Evolutionary conservation across 2,888 invertebrate species (phyloP), one percentile per base, ranked within the genome.

Genomic region (Spatulosminthurus flaviceps): DNA sequence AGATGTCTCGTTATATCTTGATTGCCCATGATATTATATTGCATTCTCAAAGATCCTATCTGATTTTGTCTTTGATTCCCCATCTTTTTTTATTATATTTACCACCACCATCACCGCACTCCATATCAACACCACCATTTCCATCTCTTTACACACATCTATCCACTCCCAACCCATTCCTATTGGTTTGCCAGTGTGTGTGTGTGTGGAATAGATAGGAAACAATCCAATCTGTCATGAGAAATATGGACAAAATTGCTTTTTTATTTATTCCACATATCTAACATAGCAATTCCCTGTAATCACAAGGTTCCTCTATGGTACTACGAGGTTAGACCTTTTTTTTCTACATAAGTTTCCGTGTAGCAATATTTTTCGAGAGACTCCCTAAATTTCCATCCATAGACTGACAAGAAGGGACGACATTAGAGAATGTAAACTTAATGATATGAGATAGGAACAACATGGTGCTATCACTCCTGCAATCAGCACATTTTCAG

Each of bases 1-100:
- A 22, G 16, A 81, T 74, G 69, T 74, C 79, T 78, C 79, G 79
- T 82, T 82, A 82, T 82, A 82, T 80, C 80, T 82, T 80, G 77
- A 71, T 77, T 78, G 67, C 72, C 61, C 78, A 26, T 34, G 60
- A 71, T 78, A 71, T 76, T 69, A 76, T 67, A 43, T 73, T 41
- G 43, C 51, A 51, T 51, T 51, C 51, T 51, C 51, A 13, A 51
- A 51, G 51, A 51, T 51, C 51, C 51, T 51, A 51, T 51, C 51
- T 51, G 51, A 51, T 51, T 51, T 51, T 19, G 19, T 51, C 51
- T 51, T 51, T 51, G 51, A 51, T 51, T 51, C 51, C 51, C 51
- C 51, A 51, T 51, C 51, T 51, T 51, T 51, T 51, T 51, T 51
- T 51, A 51, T 51, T 4, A 51, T 51, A 51, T 51, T 51, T 51